Evolutionary conservation across 2,888 invertebrate genomes (phyloP).

Genomic region (Agonopterix subpropinquella): DNA sequence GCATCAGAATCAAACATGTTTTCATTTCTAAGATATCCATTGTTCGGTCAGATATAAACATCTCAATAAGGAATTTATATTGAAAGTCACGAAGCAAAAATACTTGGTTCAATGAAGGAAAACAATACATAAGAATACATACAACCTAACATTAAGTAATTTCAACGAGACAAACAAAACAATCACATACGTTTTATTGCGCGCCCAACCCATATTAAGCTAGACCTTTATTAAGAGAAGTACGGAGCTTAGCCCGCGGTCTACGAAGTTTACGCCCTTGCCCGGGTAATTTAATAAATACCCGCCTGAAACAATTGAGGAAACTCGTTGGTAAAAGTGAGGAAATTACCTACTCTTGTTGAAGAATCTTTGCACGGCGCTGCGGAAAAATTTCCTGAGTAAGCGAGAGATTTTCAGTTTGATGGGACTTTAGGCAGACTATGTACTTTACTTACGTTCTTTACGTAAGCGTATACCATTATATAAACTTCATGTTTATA

Average conservation of each 20-base stretch:
- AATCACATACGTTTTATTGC: slow-evolving; percentile 19
- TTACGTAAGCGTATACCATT: too few species aligned
- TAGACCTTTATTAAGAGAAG: slow-evolving; percentile 48
- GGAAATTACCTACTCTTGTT: slow-evolving; percentile 29
- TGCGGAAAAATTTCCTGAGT: slow-evolving; percentile 1
- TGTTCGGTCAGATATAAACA: too few species aligned
- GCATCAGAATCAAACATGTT: too few species aligned
- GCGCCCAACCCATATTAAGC: slow-evolving; percentile 38
- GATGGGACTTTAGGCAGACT: too few species aligned
- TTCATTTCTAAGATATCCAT: too few species aligned
- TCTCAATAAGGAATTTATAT: too few species aligned
- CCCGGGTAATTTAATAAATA: slow-evolving; percentile 68
- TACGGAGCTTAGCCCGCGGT: slow-evolving; percentile 47
- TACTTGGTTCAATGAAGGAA: too few species aligned
- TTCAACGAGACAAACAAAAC: slow-evolving; percentile 1
- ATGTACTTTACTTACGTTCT: too few species aligned
- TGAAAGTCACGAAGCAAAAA: too few species aligned
- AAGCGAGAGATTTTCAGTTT: background rate
- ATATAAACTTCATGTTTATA: too few species aligned
- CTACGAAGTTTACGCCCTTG: slow-evolving; percentile 41
- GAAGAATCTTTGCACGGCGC: slow-evolving; percentile 1
- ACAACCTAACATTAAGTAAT: too few species aligned
- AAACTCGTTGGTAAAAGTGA: slow-evolving; percentile 40
- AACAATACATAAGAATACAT: too few species aligned
- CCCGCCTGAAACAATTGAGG: slow-evolving; percentile 53